Evolutionary conservation across 2,113 vertebrate genomes (phyloP), one percentile per base, ranked within the genome.

Genomic region (Embiotoca jacksoni): DNA sequence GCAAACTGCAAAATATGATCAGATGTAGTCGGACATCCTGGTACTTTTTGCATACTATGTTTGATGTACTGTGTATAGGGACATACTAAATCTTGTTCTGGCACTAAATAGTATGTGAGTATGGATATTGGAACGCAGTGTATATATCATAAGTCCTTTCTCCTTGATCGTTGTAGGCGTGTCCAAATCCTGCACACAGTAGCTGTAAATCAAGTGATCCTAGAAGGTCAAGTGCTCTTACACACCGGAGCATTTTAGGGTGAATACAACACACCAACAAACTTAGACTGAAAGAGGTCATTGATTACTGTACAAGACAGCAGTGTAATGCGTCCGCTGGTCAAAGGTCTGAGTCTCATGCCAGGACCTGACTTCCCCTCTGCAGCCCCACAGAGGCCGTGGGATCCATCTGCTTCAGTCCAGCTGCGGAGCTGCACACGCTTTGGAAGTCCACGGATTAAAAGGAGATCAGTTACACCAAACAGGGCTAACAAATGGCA

Each of bases 401-500:
- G 81, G 75, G 83, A 85, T 89, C 89, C 89, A 84, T 89, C 84
- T 83, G 85, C 72, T 85, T 81, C 58, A 31, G 68, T 89, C 86
- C 85, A 91, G 82, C 85, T 83, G 78, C 4, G 6, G 70, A 72
- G 73, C 87, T 81, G 78, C 81, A 72, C 76, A 88, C 73, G 41
- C 49, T 64, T 77, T 88, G 60, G 80, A 93, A 92, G 84, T 86
- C 71, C 78, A 59, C 31, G 72, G 83, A 90, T 92, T 92, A 87
- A 90, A 93, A 88, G 75, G 73, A 91, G 90, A 90, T 90, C 82
- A 58, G 89, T 91, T 92, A 81, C 86, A 90, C 82, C 84, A 89
- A 92, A 93, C 75, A 72, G 65, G 82, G 62, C 81, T 91, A 94
- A 92, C 89, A 89, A 92, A 92, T 89, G 84, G 83, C 93, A 93